Base-by-base conservation (phyloP, 1,140 invertebrate genomes). In the Antheraea mylitta region DNA sequence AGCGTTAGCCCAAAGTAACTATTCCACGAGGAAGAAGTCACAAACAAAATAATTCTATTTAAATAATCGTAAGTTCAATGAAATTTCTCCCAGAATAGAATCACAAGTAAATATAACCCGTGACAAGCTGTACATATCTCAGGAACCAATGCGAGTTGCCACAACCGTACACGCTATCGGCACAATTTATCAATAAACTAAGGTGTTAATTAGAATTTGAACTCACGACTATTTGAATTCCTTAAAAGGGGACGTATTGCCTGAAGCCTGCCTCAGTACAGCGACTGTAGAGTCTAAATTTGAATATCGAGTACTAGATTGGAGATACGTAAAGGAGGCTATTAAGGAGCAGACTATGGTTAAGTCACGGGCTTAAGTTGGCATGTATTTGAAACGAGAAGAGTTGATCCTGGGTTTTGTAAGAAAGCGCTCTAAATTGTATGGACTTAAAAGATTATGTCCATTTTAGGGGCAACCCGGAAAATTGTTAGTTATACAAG, bases 181-280 rank as follows among this genome's bases (percentile, higher is more conserved):
- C 71, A 75, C 87, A 87, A 89, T 89, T 89, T 89, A 89, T 89
- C 87, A 87, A 81, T 80, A 82, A 79, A 80, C 79, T 68, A 74
- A 87, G 83, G 87, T 87, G 87, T 89, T 89, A 89, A 89, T 89
- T 89, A 89, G 85, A 77, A 82, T 84, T 84, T 82, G 82, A 84
- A 83, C 84, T 89, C 87, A 89, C 87, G 87, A 89, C 85, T 84
- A 81, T 66, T 66, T 66, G 5, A 66, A 58, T 58, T 37, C 65
- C 19, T 59, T n/a, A 18, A 18, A 45, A 65, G 18, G 38, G n/a
- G 42, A 48, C 37, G 18, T 65, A 8, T 13, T 7, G 16, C 19
- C 10, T n/a, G 18, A 63, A 37, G 16, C 37, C 7, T n/a, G 37
- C 30, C 61, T 37, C 16, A 63, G 19, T 36, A 7, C 22, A 16